Conservation (phyloP, 2,888 invertebrate genomes). For the Lithosia quadra region DNA sequence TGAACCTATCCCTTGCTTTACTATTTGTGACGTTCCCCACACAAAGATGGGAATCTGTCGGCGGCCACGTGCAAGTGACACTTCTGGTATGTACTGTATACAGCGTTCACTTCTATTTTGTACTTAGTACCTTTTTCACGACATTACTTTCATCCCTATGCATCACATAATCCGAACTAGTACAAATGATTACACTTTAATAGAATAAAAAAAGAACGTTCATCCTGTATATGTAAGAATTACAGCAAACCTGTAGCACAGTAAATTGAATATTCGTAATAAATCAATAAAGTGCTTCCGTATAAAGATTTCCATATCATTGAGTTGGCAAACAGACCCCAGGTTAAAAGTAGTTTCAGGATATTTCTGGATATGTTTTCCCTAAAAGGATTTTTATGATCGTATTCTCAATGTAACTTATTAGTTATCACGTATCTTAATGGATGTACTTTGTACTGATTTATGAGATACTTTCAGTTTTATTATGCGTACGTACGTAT, state of each 20-base stretch:
- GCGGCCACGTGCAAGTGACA: too few relatives aligned
- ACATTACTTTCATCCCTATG: too few relatives aligned
- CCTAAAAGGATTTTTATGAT: constrained; percentile 11
- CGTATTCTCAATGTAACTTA: constrained; percentile 13
- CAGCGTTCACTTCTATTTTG: too few relatives aligned
- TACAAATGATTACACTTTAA: not conserved
- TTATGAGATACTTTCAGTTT: constrained; percentile 17
- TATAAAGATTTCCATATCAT: constrained; percentile 5
- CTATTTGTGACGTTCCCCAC: too few relatives aligned
- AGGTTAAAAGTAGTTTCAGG: not conserved
- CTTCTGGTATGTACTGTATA: too few relatives aligned
- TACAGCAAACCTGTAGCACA: constrained; percentile 3
- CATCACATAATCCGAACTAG: too few relatives aligned
- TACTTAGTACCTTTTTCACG: too few relatives aligned
- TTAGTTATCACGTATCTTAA: constrained; percentile 21
- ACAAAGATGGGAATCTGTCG: too few relatives aligned
- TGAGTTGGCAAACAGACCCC: constrained; percentile 6
- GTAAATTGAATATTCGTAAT: constrained; percentile 17
- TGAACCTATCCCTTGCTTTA: too few relatives aligned
- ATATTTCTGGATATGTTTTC: constrained; percentile 11
- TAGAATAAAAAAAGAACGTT: not conserved
- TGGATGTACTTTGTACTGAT: constrained; percentile 20
- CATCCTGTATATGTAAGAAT: constrained; percentile 2
- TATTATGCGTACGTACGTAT: constrained; percentile 10
- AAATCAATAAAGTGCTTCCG: constrained; percentile 27